phyloP scores from a whole-genome alignment of 2,113 vertebrate genomes.

The Pangasianodon gigas region DNA sequence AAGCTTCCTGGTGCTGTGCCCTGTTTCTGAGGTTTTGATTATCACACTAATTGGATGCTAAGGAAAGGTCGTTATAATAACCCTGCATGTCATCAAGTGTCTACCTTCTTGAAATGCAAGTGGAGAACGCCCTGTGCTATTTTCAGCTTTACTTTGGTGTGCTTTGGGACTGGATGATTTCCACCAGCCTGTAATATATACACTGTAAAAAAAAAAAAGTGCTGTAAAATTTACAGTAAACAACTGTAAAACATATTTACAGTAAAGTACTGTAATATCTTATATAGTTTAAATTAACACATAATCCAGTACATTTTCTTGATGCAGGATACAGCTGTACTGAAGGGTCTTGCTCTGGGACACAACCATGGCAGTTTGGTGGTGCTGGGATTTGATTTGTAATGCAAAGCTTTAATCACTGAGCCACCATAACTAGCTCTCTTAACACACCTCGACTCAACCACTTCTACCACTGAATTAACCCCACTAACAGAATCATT shows the following conservation, averaged over 20 bases:
- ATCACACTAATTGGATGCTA: constrained; percentile 21
- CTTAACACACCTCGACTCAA: no score
- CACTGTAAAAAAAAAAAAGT: background rate
- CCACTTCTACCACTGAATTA: no score
- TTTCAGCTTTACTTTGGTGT: background rate
- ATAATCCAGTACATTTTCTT: background rate
- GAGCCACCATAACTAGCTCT: no score
- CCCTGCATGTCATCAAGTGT: constrained; percentile 17
- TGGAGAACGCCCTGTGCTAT: background rate
- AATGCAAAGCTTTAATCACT: background rate
- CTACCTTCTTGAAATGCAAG: background rate
- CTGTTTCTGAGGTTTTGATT: constrained; percentile 21
- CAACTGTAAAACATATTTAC: background rate
- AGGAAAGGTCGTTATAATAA: constrained; percentile 20
- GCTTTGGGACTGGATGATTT: background rate
- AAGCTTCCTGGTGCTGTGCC: background rate
- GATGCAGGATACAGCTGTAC: no score
- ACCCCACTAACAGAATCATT: no score
- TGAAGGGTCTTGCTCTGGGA: no score
- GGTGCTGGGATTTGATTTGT: background rate
- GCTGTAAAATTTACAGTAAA: no score
- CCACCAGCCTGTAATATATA: background rate
- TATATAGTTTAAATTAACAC: background rate
- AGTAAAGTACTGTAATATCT: background rate
- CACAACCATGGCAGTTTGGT: background rate